These are phyloP conservation scores for Sceloporus tristichus DNA, from an alignment of 2,113 vertebrate genomes.

Conservation along the genomic window DNA sequence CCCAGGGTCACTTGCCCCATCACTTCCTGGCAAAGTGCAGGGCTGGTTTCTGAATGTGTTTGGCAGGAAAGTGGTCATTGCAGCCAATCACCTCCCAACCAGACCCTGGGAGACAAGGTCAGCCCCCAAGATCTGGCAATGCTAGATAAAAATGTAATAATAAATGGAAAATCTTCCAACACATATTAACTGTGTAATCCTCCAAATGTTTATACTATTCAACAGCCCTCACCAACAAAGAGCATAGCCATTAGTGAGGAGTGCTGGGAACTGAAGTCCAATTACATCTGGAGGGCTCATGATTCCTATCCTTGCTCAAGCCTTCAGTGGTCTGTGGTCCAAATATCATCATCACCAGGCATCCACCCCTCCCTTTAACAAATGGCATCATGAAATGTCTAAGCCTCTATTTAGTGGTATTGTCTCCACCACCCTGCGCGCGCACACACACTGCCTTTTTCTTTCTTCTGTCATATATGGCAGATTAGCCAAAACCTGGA, in stretches of 20 bases:
- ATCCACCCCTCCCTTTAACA: background rate
- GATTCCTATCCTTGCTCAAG: no score
- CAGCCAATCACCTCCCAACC: no score
- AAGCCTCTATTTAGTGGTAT: background rate
- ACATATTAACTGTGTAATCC: background rate
- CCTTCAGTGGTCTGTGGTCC: no score
- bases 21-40: no score
- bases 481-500: constrained; percentile 4
- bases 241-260: no score
- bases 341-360: background rate
- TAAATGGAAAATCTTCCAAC: background rate
- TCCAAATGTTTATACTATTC: no score
- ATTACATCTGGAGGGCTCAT: no score
- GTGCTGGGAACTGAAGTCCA: no score
- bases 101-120: background rate
- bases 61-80: no score
- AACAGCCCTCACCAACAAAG: no score
- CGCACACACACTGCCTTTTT: background rate
- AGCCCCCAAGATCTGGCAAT: background rate
- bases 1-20: no score
- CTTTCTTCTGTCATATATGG: background rate
- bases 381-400: background rate
- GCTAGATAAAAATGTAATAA: background rate
- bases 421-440: background rate
- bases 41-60: no score